Evolutionary conservation across 2,113 vertebrate genomes (phyloP).

Genomic region (Indicator maculatus): DNA sequence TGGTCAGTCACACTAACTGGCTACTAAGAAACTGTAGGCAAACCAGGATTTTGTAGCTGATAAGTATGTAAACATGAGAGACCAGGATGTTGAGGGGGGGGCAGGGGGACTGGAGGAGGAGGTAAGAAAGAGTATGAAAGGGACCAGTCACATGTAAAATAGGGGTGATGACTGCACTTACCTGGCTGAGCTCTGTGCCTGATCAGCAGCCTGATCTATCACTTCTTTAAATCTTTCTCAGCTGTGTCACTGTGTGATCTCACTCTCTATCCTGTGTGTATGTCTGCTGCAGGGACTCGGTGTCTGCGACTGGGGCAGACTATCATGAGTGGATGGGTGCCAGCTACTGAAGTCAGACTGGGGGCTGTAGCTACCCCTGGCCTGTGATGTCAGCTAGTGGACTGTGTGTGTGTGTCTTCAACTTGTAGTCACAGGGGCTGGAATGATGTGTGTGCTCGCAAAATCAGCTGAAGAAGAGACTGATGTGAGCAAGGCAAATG

Average conservation of each 20-base stretch:
- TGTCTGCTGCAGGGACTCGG: not conserved
- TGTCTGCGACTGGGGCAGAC: not conserved
- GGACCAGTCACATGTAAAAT: not conserved
- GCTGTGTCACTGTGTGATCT: not conserved
- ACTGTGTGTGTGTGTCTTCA: not conserved
- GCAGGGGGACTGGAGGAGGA: rapidly evolving
- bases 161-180: not conserved
- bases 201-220: not conserved
- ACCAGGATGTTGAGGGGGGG: not conserved
- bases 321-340: rapidly evolving
- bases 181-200: not conserved
- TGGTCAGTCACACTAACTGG: not conserved
- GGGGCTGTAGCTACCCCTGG: rapidly evolving
- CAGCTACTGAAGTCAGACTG: not conserved
- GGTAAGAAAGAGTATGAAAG: not conserved
- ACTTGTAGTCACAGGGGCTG: not conserved
- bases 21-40: not conserved
- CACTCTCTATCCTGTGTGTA: not conserved
- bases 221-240: not conserved
- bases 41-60: rapidly evolving
- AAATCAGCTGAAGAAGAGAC: not conserved
- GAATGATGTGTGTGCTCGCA: rapidly evolving
- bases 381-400: not conserved
- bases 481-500: rapidly evolving
- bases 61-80: not conserved